phyloP scores from a whole-genome alignment of 35 echinoderm and acorn worm species.

The Strongylocentrotus purpuratus region DNA sequence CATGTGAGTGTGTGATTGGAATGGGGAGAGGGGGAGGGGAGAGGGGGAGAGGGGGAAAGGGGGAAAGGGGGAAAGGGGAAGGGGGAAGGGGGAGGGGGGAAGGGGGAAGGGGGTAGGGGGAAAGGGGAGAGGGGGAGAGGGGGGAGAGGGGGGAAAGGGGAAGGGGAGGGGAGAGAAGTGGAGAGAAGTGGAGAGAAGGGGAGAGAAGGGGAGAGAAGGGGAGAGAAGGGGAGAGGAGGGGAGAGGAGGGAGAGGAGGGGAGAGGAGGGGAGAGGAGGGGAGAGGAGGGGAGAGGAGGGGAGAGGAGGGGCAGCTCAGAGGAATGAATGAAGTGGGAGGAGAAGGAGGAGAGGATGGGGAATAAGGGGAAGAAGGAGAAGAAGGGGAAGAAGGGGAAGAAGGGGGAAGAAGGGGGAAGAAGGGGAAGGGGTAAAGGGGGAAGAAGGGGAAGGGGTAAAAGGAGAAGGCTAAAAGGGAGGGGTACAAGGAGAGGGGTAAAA shows the following conservation, averaged over 20 bases:
- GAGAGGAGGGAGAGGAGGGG: too few species aligned
- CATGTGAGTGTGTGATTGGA: not conserved
- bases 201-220: too few species aligned
- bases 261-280: too few species aligned
- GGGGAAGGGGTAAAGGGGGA: too few species aligned
- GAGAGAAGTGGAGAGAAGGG: too few species aligned
- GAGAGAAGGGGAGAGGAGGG: too few species aligned
- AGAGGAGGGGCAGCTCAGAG: not conserved
- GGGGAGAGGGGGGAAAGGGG: too few species aligned
- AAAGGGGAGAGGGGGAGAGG: too few species aligned
- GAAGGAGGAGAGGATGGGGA: not conserved
- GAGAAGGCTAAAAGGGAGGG: not conserved
- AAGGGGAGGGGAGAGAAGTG: not conserved
- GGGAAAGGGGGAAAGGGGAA: too few species aligned
- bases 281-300: too few species aligned
- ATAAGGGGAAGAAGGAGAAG: not conserved
- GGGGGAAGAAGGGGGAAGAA: not conserved
- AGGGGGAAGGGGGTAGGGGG: too few species aligned
- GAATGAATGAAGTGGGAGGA: not conserved
- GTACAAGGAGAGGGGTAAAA: not conserved
- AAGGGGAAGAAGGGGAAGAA: constrained; percentile 21
- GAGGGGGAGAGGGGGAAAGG: too few species aligned
- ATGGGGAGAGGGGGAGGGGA: not conserved
- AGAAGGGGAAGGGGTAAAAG: not conserved
- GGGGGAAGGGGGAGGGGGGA: not conserved